Base-by-base conservation (phyloP, 2,888 invertebrate species). In the Drosophila rubida region DNA sequence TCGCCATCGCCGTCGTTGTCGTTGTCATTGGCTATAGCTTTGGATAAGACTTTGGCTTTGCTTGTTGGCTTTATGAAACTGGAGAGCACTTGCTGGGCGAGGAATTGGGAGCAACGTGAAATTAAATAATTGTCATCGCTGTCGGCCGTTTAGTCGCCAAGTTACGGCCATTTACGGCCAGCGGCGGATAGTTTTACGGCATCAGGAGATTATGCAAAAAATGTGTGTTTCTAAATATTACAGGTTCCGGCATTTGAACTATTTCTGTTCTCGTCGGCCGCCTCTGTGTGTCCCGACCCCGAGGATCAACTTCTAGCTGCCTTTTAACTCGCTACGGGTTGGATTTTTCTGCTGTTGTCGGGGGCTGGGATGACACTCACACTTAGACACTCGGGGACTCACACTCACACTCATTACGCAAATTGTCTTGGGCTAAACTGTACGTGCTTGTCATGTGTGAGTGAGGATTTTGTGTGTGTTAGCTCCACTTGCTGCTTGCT, bases 101-200 rank as follows among this genome's bases (percentile, higher is more conserved):
- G 35, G 53, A 61, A 70, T 70, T 70, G 55, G 55, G 75, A 53
- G 70, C 62, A 62, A 61, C 70, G 69, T 84, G 76, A 85, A 84
- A 87, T 84, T 75, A 87, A 85, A 84, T 84, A 82, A 87, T 87
- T 87, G 80, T 82, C 76, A 59, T 54, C 42, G 66, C 59, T 76
- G 72, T 62, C 65, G 62, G 62, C 35, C 59, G 53, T 65, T 60
- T 53, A 67, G 64, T 27, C 48, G 64, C 64, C 54, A 65, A 70
- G 66, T 62, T 77, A 75, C 39, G 30, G 11, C 35, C 25, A 50
- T 41, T 51, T 77, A 68, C 60, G n/a, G n/a, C n/a, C n/a, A n/a
- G n/a, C 60, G 59, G 37, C 73, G 74, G 13, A 85, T 87, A 83
- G 87, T 87, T 86, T 74, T 23, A 45, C 30, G 30, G 19, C 1